A percentile compares a stretch with the other conserved stretches of the same genome.
phyloP scores from a whole-genome alignment of 1,140 invertebrate genomes.

The Drosophila bifasciata region DNA sequence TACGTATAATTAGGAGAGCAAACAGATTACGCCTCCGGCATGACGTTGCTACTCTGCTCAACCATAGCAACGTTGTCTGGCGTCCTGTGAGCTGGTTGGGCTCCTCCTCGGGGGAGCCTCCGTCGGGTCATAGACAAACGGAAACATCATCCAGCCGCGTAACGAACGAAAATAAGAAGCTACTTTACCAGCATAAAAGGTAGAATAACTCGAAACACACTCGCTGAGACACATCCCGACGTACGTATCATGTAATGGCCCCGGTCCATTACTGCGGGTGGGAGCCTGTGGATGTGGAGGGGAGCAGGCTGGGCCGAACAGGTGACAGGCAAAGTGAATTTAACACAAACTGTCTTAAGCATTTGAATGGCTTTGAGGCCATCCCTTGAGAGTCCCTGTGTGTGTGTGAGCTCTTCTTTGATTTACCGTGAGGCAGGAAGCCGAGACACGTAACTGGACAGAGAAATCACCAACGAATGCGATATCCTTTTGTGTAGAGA shows the following conservation, averaged over 20 bases:
- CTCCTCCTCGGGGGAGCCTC: not conserved
- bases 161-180: slow-evolving; percentile 67
- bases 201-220: no score
- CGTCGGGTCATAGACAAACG: slow-evolving; percentile 18
- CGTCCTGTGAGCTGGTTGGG: not conserved
- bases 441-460: not conserved
- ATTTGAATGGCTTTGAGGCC: slow-evolving; percentile 48
- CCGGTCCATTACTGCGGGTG: not conserved
- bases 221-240: slow-evolving; percentile 1
- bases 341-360: slow-evolving; percentile 62
- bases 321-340: slow-evolving; percentile 69
- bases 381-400: not conserved
- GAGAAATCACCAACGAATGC: no score
- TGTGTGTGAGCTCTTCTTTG: not conserved
- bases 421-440: not conserved
- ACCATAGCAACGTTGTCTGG: not conserved
- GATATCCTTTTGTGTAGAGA: no score
- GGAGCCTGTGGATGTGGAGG: no score
- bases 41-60: not conserved
- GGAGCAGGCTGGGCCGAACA: slow-evolving; percentile 15
- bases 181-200: slow-evolving; percentile 23
- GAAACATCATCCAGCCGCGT: slow-evolving; percentile 55
- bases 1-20: slow-evolving; percentile 59
- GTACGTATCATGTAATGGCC: slow-evolving; percentile 36
- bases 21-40: slow-evolving; percentile 52